Evolutionary conservation across 2,797 vertebrate genomes (phyloP), one percentile per base, ranked within the genome.

Genomic region (Mormyrops attenuatus): DNA sequence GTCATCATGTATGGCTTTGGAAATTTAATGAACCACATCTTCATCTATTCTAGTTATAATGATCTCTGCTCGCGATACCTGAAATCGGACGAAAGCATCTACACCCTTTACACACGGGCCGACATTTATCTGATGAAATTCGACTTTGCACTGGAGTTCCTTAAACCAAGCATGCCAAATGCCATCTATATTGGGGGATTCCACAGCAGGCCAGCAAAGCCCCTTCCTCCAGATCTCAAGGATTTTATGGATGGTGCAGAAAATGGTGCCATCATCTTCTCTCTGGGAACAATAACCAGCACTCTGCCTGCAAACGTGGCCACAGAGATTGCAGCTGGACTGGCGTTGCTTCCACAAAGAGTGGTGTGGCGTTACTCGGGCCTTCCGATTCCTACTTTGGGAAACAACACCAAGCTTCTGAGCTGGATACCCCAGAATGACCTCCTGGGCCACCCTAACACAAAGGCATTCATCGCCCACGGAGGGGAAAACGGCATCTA

Each of bases 341-440:
- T 91, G 44, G 89, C 89, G 5, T 7, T n/a, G 11, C 88, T 91
- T n/a, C 88, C 89, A 20, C 85, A 91, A 85, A 90, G 69, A 60
- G 89, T 91, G 44, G 57, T 88, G n/a, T 90, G 90, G 89, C 82
- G 89, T 6, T 88, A 89, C 30, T 8, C 57, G 6, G 90, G 90
- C 17, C 77, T 26, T 3, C 57, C 11, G 1, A 88, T 88, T 5
- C 26, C 85, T 0, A 88, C 34, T 4, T 85, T 90, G 57, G 89
- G 90, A 66, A 90, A 89, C 53, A 90, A 91, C 85, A 90, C 89
- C 44, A 88, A 89, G 55, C 44, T 89, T 15, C 52, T 91, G 30
- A 88, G 47, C 13, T 90, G 89, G 90, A 73, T 91, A 20, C 90
- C 90, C n/a, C 90, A 91, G 87, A 89, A 85, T 8, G 90, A 91